Conservation (phyloP, 2,888 invertebrate species). For the Dromius quadrimaculatus region DNA sequence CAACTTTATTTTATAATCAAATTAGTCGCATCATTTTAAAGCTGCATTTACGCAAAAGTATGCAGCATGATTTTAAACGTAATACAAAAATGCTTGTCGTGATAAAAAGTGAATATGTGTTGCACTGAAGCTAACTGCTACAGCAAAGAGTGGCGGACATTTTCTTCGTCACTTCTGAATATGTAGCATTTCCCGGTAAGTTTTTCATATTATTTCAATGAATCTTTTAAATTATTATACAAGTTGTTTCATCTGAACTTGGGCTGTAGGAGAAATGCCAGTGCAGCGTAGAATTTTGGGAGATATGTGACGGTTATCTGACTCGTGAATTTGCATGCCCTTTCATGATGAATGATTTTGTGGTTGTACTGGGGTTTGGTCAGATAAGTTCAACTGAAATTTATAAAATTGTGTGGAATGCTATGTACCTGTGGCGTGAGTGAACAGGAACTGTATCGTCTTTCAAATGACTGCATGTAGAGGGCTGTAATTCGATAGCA, state of each 20-base stretch:
- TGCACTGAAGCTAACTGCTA: conserved; percentile 58
- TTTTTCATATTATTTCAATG: conserved; percentile 39
- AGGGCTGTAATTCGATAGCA: conserved; percentile 49
- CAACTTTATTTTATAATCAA: conserved; percentile 54
- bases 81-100: conserved; percentile 36
- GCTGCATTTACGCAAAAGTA: conserved; percentile 54
- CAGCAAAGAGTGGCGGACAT: conserved; percentile 65
- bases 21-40: conserved; percentile 54
- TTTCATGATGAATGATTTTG: conserved; percentile 15
- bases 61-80: conserved; percentile 51
- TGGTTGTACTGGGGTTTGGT: conserved; percentile 28
- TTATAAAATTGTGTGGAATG: conserved; percentile 37
- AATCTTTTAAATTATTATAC: conserved; percentile 16
- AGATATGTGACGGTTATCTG: conserved; percentile 41
- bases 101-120: conserved; percentile 49
- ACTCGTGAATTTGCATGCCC: conserved; percentile 34
- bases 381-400: conserved; percentile 15
- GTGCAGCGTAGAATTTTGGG: conserved; percentile 14
- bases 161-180: conserved; percentile 65
- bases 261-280: conserved; percentile 9
- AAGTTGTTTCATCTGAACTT: conserved; percentile 10
- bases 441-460: conserved; percentile 47
- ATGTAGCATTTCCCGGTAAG: conserved; percentile 60
- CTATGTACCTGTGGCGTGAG: conserved; percentile 49
- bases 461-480: conserved; percentile 44